Base-by-base conservation (phyloP, 2,113 vertebrate species). In the Mellivora capensis region DNA sequence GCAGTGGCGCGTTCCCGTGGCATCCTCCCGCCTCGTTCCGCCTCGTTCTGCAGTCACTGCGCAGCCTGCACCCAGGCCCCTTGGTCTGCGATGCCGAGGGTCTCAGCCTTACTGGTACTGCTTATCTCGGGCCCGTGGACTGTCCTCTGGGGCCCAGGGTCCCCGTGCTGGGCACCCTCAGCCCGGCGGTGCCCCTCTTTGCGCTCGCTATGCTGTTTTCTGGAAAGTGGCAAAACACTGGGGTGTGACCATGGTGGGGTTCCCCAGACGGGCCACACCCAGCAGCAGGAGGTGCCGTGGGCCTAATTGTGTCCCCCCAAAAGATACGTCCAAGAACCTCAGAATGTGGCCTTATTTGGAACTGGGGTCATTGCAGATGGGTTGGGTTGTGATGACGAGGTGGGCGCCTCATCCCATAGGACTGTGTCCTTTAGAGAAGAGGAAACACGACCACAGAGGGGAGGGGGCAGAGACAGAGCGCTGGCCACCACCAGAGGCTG, bases 1-100 rank as follows among this genome's bases (percentile, higher is more conserved):
- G 1, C 8, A 37, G 1, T 3, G 42, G 7, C 23, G 0, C 0
- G 2, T 34, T 12, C 14, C 25, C 27, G 5, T 0, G 4, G 29
- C 71, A 31, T 7, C 2, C 6, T 23, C 23, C 52, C 13, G 18
- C 59, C 34, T 81, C 42, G 0, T 39, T 13, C 64, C 59, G 31
- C 59, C 34, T 81, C 42, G 0, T 39, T 13, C 64, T 52, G 31
- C 20, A 61, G 72, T 23, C 7, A 11, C 34, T 3, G 37, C 25
- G n/a, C 84, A 7, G 71, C 64, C 59, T 15, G 18, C 6, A 13
- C 5, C 10, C 42, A 25, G 29, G 20, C 9, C 23, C 57, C 39
- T 93, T 0, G 3, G 34, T 29, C 42, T 11, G 39, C 4, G 11
- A 59, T 31, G 21, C 29, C 0, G 0, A 1, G 15, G 47, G 39